Conservation (phyloP, 37 sponge, comb jelly and placozoan species). For the Tethya wilhelma region DNA sequence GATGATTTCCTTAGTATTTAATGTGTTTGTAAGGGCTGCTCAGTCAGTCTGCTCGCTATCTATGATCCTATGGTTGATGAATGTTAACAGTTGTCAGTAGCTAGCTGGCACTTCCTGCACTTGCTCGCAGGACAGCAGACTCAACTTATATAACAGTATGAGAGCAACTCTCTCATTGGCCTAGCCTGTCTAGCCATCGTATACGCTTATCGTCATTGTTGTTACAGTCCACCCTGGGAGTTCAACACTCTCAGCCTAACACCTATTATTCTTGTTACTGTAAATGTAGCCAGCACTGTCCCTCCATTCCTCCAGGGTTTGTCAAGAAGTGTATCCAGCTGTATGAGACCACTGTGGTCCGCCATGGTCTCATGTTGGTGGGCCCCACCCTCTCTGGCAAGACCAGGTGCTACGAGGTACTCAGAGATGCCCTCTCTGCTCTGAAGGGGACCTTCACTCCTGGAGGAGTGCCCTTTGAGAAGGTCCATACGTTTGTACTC, state of each 20-base stretch:
- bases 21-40: too few species aligned
- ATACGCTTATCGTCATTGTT: background rate
- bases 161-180: background rate
- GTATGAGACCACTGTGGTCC: slow-evolving; percentile 99
- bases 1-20: too few species aligned
- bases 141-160: too few species aligned
- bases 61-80: too few species aligned
- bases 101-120: too few species aligned
- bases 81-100: too few species aligned
- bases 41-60: too few species aligned
- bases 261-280: background rate
- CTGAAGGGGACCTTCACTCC: slow-evolving; percentile 86
- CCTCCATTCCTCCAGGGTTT: slow-evolving; percentile 56
- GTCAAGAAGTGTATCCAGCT: slow-evolving; percentile 98
- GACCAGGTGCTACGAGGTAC: slow-evolving; percentile 80
- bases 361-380: slow-evolving; percentile 99
- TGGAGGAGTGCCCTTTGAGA: slow-evolving; percentile 86
- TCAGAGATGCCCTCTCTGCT: slow-evolving; percentile 71
- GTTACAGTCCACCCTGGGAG: background rate
- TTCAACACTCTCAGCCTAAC: background rate
- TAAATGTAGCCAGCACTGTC: background rate
- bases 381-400: slow-evolving; percentile 99
- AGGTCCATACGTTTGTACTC: slow-evolving; percentile 87
- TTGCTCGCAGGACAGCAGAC: too few species aligned
- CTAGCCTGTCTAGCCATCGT: background rate